Evolutionary conservation across 1,140 invertebrate genomes (phyloP), one percentile per base, ranked within the genome.

Genomic region (Drosophila burlai): DNA sequence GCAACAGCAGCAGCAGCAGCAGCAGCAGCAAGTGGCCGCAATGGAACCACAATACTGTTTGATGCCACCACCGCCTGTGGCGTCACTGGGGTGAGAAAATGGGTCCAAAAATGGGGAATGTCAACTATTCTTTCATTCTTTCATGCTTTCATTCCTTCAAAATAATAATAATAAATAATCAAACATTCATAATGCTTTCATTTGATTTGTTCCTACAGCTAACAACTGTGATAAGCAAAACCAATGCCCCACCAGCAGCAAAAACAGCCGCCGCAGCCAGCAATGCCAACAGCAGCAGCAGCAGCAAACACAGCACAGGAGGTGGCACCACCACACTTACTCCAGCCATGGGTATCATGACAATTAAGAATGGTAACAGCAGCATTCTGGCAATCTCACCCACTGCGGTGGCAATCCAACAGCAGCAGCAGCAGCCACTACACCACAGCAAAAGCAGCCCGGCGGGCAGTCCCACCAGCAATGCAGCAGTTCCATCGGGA

Each of bases 201-300:
- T 18, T 36, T 16, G 18, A 4, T 11, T 31, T 7, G 1, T 31
- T 34, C 2, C 13, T 5, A 26, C 40, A 74, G 69, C 68, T 75
- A 64, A 86, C 82, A 87, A 50, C 83, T 86, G 83, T 86, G 83
- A 86, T 86, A 86, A 86, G 49, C 69, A 87, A 87, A 78, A 80
- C 54, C 40, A 74, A 74, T 61, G 80, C 71, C 69, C 68, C 64
- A 54, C 63, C 47, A 65, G 46, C 60, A 74, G 31, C 64, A 65
- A 16, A 61, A 50, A 52, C 64, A 59, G 46, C 63, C 63, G 45
- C 63, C 61, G 34, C 61, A 55, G 50, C 50, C 34, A 31, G 66
- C 31, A 73, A 73, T 60, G 80, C 69, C 69, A 71, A 21, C 43
- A 59, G 10, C 7, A 29, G 7, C 76, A 73, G 46, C 64, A 74